Conservation (phyloP, 2,113 vertebrate species). For the Otolemur garnettii region DNA sequence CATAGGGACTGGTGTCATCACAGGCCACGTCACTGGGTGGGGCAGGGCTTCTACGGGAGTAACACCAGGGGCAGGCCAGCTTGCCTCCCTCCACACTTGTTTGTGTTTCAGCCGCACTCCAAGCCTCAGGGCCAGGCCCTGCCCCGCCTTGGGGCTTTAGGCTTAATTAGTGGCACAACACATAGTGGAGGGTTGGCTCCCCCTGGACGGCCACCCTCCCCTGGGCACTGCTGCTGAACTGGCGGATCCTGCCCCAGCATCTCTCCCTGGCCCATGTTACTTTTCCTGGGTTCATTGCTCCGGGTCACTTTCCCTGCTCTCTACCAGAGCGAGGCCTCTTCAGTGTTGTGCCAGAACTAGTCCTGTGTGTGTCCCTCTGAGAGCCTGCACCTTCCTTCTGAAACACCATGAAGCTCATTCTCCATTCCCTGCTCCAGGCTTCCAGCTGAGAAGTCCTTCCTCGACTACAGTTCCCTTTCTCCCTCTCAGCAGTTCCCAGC, state of each 20-base stretch:
- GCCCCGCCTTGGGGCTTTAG: slow-evolving; percentile 4
- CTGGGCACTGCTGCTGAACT: slow-evolving; percentile 19
- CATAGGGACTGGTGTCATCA: neutral
- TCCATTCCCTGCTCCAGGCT: neutral
- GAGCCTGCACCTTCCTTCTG: fast-evolving
- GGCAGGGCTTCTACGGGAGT: neutral
- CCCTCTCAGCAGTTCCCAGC: neutral
- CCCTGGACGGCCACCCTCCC: slow-evolving; percentile 40
- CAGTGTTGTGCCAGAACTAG: fast-evolving
- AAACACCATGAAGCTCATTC: neutral
- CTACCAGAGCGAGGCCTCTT: neutral
- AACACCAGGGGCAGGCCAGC: neutral
- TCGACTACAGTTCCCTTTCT: fast-evolving
- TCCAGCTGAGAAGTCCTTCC: neutral
- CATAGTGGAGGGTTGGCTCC: slow-evolving; percentile 60
- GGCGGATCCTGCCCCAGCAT: neutral
- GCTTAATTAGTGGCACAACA: slow-evolving; percentile 78
- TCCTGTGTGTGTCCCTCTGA: fast-evolving
- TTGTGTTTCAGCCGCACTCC: slow-evolving; percentile 46
- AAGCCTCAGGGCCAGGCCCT: neutral
- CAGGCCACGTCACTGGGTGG: fast-evolving
- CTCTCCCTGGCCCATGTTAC: neutral
- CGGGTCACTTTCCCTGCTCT: neutral
- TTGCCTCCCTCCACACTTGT: slow-evolving; percentile 58
- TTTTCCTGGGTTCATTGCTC: neutral